These are phyloP conservation scores for Tragelaphus imberbis DNA, from an alignment of 2,113 vertebrate genomes.

Conservation along the genomic window DNA sequence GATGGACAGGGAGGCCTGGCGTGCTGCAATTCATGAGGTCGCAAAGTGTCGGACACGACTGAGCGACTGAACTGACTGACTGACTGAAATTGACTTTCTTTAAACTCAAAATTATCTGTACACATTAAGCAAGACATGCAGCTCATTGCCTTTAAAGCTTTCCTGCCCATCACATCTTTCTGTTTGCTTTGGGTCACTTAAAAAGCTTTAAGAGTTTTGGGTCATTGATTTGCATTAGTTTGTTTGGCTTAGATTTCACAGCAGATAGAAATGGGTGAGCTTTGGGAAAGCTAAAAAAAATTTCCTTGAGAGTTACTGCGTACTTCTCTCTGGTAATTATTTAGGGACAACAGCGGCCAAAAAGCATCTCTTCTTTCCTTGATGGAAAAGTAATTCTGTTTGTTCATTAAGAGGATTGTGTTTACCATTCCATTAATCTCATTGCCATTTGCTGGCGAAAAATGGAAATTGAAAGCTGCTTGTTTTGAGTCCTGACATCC, in stretches of 20 bases:
- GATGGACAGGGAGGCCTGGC: too few relatives aligned
- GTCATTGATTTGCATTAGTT: not conserved
- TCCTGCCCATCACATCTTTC: not conserved
- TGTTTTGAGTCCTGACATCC: not conserved
- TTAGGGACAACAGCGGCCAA: not conserved
- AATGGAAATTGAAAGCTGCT: not conserved
- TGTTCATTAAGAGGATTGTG: not conserved
- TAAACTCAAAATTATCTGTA: not conserved
- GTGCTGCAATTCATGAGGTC: too few relatives aligned
- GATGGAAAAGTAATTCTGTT: conserved; percentile 18
- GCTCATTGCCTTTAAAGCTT: not conserved
- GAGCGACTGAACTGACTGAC: too few relatives aligned
- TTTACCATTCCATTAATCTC: not conserved
- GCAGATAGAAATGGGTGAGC: not conserved
- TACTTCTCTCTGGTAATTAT: not conserved
- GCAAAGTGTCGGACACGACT: too few relatives aligned
- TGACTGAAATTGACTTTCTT: not conserved
- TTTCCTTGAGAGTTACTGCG: not conserved
- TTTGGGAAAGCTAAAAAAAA: not conserved
- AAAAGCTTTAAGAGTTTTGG: not conserved
- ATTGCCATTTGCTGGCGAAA: not conserved
- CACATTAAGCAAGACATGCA: not conserved
- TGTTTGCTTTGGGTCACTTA: not conserved
- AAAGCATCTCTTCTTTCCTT: not conserved
- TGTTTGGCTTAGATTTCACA: not conserved